Percentiles rank a stretch among this genome's conserved stretches.
phyloP scores from a whole-genome alignment of 2,888 invertebrate genomes.

The Calameuta idolon region DNA sequence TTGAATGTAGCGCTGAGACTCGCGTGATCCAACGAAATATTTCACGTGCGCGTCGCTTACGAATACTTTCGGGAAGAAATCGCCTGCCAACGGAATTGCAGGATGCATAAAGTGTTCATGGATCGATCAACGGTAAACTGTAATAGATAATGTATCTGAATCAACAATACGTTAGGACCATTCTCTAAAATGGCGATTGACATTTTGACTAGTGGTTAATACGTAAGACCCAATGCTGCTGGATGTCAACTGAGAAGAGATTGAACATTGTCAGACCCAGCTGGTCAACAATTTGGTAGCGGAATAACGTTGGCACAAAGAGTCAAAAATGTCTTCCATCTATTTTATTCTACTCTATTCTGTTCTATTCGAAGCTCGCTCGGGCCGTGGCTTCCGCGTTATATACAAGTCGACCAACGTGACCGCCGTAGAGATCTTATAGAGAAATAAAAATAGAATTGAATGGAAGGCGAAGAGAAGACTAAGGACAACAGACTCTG shows the following conservation, averaged over 20 bases:
- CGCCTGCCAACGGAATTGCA: background rate
- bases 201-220: background rate
- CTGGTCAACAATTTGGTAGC: conserved; percentile 5
- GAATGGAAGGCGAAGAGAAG: background rate
- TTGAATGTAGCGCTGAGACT: background rate
- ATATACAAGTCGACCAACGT: background rate
- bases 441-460: conserved; percentile 8
- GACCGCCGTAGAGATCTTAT: background rate
- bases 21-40: background rate
- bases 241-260: background rate
- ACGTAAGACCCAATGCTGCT: background rate
- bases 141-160: background rate
- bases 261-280: background rate
- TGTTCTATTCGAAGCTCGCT: background rate
- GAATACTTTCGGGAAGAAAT: background rate
- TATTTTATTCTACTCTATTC: background rate
- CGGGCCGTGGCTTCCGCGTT: conserved; percentile 10
- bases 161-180: background rate
- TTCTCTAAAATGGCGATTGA: background rate
- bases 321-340: background rate
- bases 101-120: background rate
- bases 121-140: background rate
- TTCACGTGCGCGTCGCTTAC: background rate
- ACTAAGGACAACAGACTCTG: background rate
- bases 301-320: background rate